Base-by-base conservation (phyloP, 2,888 invertebrate species). In the Hesperia comma region DNA sequence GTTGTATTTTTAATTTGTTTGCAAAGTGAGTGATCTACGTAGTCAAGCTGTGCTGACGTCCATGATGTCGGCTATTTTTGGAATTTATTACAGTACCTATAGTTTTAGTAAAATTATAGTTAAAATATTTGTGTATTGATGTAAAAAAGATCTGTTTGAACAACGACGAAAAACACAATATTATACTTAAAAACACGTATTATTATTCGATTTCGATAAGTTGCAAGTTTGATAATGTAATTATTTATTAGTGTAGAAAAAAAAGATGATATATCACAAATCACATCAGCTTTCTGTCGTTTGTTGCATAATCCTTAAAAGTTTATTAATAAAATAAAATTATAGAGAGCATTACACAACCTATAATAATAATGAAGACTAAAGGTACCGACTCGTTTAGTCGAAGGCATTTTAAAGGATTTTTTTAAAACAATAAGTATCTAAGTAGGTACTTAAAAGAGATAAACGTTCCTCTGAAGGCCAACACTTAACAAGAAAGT, bases 401-500 rank as follows among this genome's bases (percentile, higher is more conserved):
- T 5, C 26, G 26, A 26, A 26, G 26, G 26, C 26, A 26, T 26
- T 26, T n/a, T n/a, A 33, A 33, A 33, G 10, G 7, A 32, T 32
- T 32, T 6, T 17, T 46, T 17, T 10, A 17, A 46, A 46, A 14
- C 6, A 17, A 17, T 7, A 1, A 46, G 46, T 19, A 10, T 10
- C 6, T 5, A 37, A 6, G 37, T 37, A 37, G 5, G 26, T 26
- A 26, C 26, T 5, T 26, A 4, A 4, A 15, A 15, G 4, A 15
- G 26, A 53, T 40, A 40, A 14, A 21, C 19, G 26, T 55, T 41
- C 54, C 7, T 41, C 14, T 41, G 19, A 62, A 63, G 55, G 56
- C 37, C 63, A 26, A 33, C 46, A 56, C 49, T 49, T 56, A 56
- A 49, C 46, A 26, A 40, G 57, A 56, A 63, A 63, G 56, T 40